Evolutionary conservation across 1,140 invertebrate species (phyloP), one percentile per base, ranked within the genome.

Genomic region (Drosophila pectinifera): DNA sequence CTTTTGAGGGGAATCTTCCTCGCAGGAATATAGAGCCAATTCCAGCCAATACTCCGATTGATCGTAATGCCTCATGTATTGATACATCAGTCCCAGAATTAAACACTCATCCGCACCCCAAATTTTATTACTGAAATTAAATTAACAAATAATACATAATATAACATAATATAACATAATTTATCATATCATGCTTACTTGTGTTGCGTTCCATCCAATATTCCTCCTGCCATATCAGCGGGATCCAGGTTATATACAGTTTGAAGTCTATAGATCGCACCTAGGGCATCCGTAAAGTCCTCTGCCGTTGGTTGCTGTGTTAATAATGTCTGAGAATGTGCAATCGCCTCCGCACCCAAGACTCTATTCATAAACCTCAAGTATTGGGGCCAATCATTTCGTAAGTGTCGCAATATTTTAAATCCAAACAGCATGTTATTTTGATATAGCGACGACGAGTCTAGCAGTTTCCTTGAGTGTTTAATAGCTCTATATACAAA

Each of bases 81-180:
- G 49, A 45, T 70, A 31, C 14, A 70, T 45, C 6, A 70, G 18
- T 11, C 67, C 67, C 3, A 70, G 41, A 16, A 46, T 46, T 8
- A 69, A 11, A 10, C 67, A 70, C 48, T 70, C 67, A 31, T 38
- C 41, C n/a, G 28, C 8, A 10, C 39, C 8, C 67, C 67, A 70
- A 2, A 4, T 10, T 10, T 45, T 55, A 3, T 28, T 1, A 1
- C 67, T 69, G n/a, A 14, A 46, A 2, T 14, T 10, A 13, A 3
- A 18, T 0, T 4, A 13, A 10, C 0, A n/a, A n/a, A 31, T 8
- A 26, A 18, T 22, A 11, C 3, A 41, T 10, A 26, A 20, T 0
- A 6, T 16, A n/a, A 43, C 1, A 10, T 16, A 4, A 1, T 16
- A 31, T 5, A 5, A n/a, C n/a, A n/a, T n/a, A n/a, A n/a, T n/a